Base-by-base conservation (phyloP, 2,888 invertebrate species). In the Piscicola geometra region DNA sequence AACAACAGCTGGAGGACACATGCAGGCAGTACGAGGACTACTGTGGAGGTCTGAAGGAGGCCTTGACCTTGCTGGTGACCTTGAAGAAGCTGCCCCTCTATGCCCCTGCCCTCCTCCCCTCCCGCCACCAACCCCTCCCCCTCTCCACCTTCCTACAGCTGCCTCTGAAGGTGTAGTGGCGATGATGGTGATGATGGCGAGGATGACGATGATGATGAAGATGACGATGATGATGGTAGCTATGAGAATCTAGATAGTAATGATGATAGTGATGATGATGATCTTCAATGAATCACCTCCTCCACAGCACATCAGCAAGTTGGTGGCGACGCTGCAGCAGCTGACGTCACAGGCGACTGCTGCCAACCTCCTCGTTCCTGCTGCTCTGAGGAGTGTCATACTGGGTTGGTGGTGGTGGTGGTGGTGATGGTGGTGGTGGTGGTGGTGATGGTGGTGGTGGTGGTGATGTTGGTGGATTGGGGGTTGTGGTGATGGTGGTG, bases 11-110 rank as follows among this genome's bases (percentile, higher is more conserved):
- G 60, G 60, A 56, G 5, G 25, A 5, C 60, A 56, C n/a, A 5
- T 25, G 60, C n/a, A 9, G n/a, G n/a, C 9, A 3, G n/a, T 84
- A 84, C 75, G 82, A 83, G 68, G 78, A 81, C 28, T 84, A 84
- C 75, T 82, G 83, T n/a, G 79, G 79, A 41, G 84, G 84, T 32
- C 78, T 84, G n/a, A 78, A 79, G 12, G 79, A 80, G 1, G 82
- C 84, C 64, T 56, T 79, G 33, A 35, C 50, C n/a, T 35, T 76
- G 3, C 69, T 80, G 74, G 52, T 75, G 18, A 72, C 76, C 18
- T 71, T 79, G 28, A 77, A 75, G 35, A 73, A 73, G 28, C 36
- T 71, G 68, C 28, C 69, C 12, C 75, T 78, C 36, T 77, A 79
- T 64, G 69, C 75, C 64, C 60, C 36, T 47, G 0, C 35, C 75